Evolutionary conservation across 2,113 vertebrate species (phyloP).

Genomic region (Rallus limicola): DNA sequence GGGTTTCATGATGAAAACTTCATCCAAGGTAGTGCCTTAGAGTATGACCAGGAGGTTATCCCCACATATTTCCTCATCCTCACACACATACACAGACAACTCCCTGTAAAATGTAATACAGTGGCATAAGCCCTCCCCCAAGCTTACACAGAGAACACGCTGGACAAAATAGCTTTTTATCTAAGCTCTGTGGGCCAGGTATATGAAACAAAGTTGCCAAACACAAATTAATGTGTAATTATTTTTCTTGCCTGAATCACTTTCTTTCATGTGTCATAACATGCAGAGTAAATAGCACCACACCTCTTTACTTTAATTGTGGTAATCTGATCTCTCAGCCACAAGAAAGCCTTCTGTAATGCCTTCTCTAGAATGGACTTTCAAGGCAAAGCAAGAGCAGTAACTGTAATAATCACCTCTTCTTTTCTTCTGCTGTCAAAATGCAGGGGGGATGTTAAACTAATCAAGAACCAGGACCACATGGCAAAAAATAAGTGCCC

Average conservation of each 20-base stretch:
- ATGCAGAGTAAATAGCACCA: slow-evolving; percentile 79
- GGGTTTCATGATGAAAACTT: background rate
- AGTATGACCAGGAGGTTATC: background rate
- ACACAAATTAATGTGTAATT: slow-evolving; percentile 86
- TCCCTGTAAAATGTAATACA: background rate
- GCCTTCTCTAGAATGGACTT: slow-evolving; percentile 76
- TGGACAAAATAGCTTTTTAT: slow-evolving; percentile 76
- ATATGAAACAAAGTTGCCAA: slow-evolving; percentile 80
- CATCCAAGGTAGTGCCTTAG: background rate
- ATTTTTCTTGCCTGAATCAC: slow-evolving; percentile 84
- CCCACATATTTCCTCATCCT: background rate
- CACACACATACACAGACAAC: background rate
- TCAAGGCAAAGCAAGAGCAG: slow-evolving; percentile 74
- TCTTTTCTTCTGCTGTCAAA: slow-evolving; percentile 53
- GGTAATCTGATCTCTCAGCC: slow-evolving; percentile 79
- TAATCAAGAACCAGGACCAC: slow-evolving; percentile 43
- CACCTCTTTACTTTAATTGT: slow-evolving; percentile 83
- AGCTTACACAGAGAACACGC: slow-evolving; percentile 58
- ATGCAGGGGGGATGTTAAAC: slow-evolving; percentile 13
- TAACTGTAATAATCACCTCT: slow-evolving; percentile 72
- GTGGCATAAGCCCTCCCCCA: background rate
- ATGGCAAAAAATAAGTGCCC: slow-evolving; percentile 36
- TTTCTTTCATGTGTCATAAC: slow-evolving; percentile 86
- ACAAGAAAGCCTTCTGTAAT: slow-evolving; percentile 76
- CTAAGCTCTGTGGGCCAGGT: slow-evolving; percentile 73